These are phyloP conservation scores for Olivierus martensii DNA, from an alignment of 1,140 invertebrate genomes.

Conservation along the genomic window DNA sequence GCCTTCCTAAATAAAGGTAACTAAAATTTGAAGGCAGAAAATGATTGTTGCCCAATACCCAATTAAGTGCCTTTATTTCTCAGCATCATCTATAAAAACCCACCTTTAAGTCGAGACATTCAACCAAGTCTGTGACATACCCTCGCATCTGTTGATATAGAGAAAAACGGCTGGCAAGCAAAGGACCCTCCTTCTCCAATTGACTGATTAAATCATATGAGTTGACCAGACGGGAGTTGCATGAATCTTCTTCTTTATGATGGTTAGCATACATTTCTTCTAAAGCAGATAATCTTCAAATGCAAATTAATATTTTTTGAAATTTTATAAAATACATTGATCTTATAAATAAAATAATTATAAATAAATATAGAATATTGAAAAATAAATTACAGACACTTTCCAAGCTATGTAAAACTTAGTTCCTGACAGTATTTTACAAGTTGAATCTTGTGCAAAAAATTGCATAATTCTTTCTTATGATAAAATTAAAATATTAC, in stretches of 20 bases:
- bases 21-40: background rate
- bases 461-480: too few species aligned
- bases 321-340: too few species aligned
- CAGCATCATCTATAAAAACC: constrained; percentile 5
- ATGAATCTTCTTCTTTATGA: constrained; percentile 4
- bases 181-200: constrained; percentile 45
- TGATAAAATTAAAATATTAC: too few species aligned
- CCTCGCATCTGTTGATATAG: constrained; percentile 92
- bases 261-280: constrained; percentile 8
- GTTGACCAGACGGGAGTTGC: constrained; percentile 42
- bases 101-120: constrained; percentile 69
- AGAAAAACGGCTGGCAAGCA: constrained; percentile 58
- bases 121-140: constrained; percentile 90
- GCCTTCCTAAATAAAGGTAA: background rate
- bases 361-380: too few species aligned
- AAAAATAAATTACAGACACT: too few species aligned
- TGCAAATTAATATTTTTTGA: too few species aligned
- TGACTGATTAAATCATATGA: constrained; percentile 45
- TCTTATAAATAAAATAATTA: too few species aligned
- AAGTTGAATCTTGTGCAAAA: too few species aligned
- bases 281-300: constrained; percentile 6
- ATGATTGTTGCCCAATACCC: background rate
- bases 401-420: too few species aligned
- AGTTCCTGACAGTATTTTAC: too few species aligned
- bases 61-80: constrained; percentile 3